phyloP scores from a whole-genome alignment of 92 coral and sea anemone genomes.

The Palythoa grandis region DNA sequence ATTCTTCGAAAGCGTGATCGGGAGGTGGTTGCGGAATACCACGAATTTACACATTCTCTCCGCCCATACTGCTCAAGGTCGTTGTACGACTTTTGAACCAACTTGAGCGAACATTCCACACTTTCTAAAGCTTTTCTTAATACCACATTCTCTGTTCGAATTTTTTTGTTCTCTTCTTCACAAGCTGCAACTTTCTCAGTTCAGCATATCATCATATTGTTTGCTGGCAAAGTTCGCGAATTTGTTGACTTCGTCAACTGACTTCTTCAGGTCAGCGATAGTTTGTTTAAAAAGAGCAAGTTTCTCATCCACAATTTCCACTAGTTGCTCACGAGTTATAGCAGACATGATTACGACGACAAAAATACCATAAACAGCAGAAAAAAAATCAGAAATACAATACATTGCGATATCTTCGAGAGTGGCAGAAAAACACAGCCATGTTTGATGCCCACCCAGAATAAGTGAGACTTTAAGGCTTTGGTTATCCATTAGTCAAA shows the following conservation, averaged over 20 bases:
- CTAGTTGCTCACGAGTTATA: constrained; percentile 14
- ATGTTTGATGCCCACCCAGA: no score
- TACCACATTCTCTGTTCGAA: background rate
- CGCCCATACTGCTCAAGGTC: background rate
- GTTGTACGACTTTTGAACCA: background rate
- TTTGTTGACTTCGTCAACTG: background rate
- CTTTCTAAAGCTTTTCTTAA: background rate
- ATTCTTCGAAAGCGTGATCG: background rate
- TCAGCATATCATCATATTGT: background rate
- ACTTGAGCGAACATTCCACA: background rate
- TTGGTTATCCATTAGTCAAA: no score
- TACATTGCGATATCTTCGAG: background rate
- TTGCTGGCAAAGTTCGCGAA: background rate
- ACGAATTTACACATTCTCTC: background rate
- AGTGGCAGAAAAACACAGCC: background rate
- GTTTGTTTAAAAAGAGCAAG: constrained; percentile 5
- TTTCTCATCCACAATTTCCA: constrained; percentile 21
- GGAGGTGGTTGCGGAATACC: background rate
- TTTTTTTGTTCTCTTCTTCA: background rate
- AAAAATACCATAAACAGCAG: background rate
- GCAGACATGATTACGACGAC: background rate
- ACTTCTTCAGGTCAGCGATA: background rate
- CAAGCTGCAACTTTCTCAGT: background rate
- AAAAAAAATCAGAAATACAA: no score
- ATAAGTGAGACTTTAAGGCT: no score